Conservation (phyloP, 2,113 vertebrate species). For the Orientallactaga bullata region DNA sequence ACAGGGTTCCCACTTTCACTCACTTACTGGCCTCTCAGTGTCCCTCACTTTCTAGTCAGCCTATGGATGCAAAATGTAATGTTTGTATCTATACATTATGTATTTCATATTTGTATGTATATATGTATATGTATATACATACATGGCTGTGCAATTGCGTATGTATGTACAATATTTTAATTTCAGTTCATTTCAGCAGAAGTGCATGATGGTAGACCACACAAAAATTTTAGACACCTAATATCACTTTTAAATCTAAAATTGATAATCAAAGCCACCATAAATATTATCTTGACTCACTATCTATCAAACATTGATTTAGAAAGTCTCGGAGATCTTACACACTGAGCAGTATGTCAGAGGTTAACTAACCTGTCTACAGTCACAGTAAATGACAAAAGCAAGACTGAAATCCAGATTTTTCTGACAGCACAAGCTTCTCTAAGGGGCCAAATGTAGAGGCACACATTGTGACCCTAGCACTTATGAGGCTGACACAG, state of each 20-base stretch:
- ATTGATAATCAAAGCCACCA: not conserved
- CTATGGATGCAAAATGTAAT: not conserved
- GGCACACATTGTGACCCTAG: not conserved
- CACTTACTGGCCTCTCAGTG: not conserved
- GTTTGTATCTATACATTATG: not conserved
- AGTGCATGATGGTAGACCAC: not conserved
- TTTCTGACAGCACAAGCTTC: not conserved
- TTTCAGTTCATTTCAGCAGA: not conserved
- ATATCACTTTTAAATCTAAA: not conserved
- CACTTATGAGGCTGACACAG: too few relatives aligned
- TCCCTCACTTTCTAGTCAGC: not conserved
- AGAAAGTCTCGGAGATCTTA: constrained; percentile 18
- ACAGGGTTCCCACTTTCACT: not conserved
- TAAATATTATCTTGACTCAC: not conserved
- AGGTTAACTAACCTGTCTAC: not conserved
- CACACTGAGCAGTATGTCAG: not conserved
- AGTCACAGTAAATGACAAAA: not conserved
- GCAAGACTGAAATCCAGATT: not conserved
- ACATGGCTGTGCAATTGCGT: too few relatives aligned
- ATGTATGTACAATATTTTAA: not conserved
- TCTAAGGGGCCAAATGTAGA: not conserved
- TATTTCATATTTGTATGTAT: not conserved
- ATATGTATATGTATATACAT: not conserved
- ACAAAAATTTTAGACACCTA: not conserved
- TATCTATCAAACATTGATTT: not conserved